Conservation (phyloP, 2,113 vertebrate species). For the Spea multiplicata region DNA sequence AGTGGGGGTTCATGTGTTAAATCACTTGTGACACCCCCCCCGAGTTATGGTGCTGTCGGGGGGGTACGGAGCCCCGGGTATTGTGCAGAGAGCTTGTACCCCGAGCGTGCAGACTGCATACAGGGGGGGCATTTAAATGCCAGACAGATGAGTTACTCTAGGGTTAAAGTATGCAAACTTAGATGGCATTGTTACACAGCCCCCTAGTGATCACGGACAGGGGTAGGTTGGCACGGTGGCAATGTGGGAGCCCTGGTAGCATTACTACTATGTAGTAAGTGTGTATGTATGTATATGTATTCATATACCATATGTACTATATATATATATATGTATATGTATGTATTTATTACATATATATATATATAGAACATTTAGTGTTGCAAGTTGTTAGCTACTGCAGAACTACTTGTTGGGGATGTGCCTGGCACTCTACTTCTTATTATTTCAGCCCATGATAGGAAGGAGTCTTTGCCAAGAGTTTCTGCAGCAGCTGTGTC, state of each 20-base stretch:
- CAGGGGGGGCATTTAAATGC: neutral
- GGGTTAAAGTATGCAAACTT: neutral
- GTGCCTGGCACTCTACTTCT: neutral
- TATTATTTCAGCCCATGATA: neutral
- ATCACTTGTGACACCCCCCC: no score
- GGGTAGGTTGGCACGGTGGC: neutral
- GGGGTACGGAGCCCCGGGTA: no score
- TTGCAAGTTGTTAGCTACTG: neutral
- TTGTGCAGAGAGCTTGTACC: no score
- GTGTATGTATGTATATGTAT: neutral
- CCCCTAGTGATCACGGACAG: neutral
- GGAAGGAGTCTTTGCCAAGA: neutral
- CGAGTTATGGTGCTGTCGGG: no score
- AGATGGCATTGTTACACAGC: neutral
- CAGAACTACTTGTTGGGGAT: neutral
- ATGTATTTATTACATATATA: neutral
- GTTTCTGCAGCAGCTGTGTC: slow-evolving; percentile 6
- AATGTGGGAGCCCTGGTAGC: neutral
- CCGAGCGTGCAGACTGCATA: neutral
- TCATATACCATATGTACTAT: neutral
- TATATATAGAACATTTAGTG: neutral
- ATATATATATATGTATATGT: neutral
- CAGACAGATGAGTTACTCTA: neutral
- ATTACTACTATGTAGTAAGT: neutral
- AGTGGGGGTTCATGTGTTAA: no score